These are phyloP conservation scores for Lycia hirtaria DNA, from an alignment of 2,888 invertebrate genomes.

Conservation along the genomic window DNA sequence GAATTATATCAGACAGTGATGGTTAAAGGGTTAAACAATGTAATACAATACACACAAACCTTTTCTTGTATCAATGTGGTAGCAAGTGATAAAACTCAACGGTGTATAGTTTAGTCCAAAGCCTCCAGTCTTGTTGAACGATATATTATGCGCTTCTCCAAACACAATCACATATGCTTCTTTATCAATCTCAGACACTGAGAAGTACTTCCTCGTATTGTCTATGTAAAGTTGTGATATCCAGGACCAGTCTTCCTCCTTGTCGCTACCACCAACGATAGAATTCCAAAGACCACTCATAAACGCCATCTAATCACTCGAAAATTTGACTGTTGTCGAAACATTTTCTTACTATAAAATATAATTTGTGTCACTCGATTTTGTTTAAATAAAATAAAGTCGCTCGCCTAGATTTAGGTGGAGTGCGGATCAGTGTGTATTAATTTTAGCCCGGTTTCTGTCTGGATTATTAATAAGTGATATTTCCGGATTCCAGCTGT, in stretches of 20 bases:
- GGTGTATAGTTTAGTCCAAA: constrained; percentile 86
- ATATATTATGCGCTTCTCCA: constrained; percentile 78
- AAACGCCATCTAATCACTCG: constrained; percentile 79
- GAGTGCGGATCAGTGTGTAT: constrained; percentile 14
- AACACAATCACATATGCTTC: constrained; percentile 87
- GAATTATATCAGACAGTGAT: too few relatives aligned
- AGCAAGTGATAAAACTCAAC: constrained; percentile 86
- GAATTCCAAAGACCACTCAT: constrained; percentile 81
- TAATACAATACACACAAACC: constrained; percentile 76
- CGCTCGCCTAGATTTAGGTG: constrained; percentile 7
- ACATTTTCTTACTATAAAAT: constrained; percentile 26
- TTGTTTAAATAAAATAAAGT: constrained; percentile 7
- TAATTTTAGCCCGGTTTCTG: constrained; percentile 17
- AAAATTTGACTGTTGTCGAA: constrained; percentile 33
- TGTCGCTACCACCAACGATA: constrained; percentile 75
- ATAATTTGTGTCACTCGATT: constrained; percentile 31
- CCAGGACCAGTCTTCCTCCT: constrained; percentile 73
- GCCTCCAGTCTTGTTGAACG: constrained; percentile 77
- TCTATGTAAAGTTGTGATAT: constrained; percentile 81
- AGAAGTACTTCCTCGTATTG: constrained; percentile 86
- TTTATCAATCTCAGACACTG: constrained; percentile 88
- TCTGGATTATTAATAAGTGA: constrained; percentile 22
- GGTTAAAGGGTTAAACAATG: too few relatives aligned
- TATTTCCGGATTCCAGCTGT: constrained; percentile 17
- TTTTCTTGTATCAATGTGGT: constrained; percentile 87